phyloP scores from a whole-genome alignment of 1,140 invertebrate genomes.

The Ips nitidus region DNA sequence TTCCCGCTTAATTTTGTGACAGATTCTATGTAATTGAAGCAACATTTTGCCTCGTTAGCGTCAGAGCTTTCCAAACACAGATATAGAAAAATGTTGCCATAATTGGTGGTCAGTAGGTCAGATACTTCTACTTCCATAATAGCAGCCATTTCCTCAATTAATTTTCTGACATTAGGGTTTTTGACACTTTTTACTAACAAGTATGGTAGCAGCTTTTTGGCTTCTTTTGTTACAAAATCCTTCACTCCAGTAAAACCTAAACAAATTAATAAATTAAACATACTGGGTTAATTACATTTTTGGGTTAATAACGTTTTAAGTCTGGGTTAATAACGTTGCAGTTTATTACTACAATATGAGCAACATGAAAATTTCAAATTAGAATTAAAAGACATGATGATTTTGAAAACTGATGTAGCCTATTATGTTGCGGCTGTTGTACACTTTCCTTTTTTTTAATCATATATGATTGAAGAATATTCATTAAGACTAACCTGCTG shows the following conservation, averaged over 20 bases:
- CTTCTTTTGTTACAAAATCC: constrained; percentile 62
- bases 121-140: constrained; percentile 60
- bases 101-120: constrained; percentile 61
- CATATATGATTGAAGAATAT: too few relatives aligned
- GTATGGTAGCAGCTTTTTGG: constrained; percentile 61
- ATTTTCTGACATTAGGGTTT: constrained; percentile 55
- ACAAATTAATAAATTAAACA: background rate
- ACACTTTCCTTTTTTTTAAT: too few relatives aligned
- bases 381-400: too few relatives aligned
- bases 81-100: constrained; percentile 66
- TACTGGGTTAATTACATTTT: too few relatives aligned
- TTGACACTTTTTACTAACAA: constrained; percentile 59
- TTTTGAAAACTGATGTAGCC: too few relatives aligned
- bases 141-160: constrained; percentile 63
- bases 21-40: constrained; percentile 60
- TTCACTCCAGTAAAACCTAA: constrained; percentile 59
- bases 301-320: background rate
- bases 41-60: constrained; percentile 55
- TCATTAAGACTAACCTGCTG: too few relatives aligned
- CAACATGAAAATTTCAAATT: too few relatives aligned
- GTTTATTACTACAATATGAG: too few relatives aligned
- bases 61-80: constrained; percentile 63
- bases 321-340: background rate
- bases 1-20: constrained; percentile 57
- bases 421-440: too few relatives aligned